Evolutionary conservation across 2,888 invertebrate species (phyloP).

Genomic region (Liodrosophila aerea): DNA sequence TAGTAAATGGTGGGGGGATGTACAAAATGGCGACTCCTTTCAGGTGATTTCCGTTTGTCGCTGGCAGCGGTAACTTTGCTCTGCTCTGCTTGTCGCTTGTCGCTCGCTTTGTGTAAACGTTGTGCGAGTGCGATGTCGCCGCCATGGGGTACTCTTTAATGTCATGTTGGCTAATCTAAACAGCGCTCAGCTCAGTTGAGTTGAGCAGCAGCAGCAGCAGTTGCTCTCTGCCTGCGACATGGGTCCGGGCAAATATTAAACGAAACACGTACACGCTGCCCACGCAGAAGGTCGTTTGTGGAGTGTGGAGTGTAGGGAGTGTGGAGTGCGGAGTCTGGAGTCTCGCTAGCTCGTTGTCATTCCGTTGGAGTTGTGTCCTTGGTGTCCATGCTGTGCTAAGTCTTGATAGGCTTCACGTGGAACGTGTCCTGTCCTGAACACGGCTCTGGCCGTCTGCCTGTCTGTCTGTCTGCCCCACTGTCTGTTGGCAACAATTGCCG

Average conservation of each 20-base stretch:
- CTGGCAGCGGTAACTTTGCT: conserved; percentile 37
- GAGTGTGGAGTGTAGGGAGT: conserved; percentile 3
- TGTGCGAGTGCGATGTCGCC: conserved; percentile 24
- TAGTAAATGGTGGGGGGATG: not conserved
- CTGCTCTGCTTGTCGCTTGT: not conserved
- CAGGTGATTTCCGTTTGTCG: conserved; percentile 54
- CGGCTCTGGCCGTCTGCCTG: not conserved
- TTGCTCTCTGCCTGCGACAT: not conserved
- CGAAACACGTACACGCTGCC: conserved; percentile 46
- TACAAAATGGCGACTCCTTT: conserved; percentile 25
- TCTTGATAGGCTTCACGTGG: conserved; percentile 62
- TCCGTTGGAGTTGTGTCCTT: conserved; percentile 30
- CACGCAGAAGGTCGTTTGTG: conserved; percentile 12
- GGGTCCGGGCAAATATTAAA: conserved; percentile 29
- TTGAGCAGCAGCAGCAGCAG: not conserved
- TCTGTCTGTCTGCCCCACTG: not conserved
- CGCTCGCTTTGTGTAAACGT: conserved; percentile 45
- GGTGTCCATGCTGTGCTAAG: conserved; percentile 36
- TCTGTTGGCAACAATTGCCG: conserved; percentile 30
- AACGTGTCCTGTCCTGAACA: conserved; percentile 23
- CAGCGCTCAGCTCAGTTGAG: conserved; percentile 16
- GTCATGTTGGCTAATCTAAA: conserved; percentile 43
- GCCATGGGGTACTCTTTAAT: conserved; percentile 31
- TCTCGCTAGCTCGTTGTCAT: conserved; percentile 44
- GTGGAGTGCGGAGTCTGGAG: conserved; percentile 6